These are phyloP conservation scores for Drosophila diplacantha DNA, from an alignment of 2,888 invertebrate species.

Conservation along the genomic window DNA sequence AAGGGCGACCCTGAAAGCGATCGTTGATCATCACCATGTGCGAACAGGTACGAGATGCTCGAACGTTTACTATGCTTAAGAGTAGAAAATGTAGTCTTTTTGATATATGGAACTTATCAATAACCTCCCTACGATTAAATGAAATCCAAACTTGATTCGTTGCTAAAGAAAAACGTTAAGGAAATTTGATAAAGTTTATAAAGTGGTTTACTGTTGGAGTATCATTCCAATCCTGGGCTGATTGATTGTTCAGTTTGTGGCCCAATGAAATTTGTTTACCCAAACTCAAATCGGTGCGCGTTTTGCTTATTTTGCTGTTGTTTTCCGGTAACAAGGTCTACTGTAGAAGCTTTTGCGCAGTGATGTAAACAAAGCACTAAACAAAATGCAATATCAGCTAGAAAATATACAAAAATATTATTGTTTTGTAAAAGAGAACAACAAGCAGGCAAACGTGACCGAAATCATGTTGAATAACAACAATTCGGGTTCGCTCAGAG, in stretches of 20 bases:
- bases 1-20: conserved; percentile 23
- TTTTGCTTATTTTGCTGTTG: conserved; percentile 2
- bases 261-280: conserved; percentile 9
- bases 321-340: conserved; percentile 24
- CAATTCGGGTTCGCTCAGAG: conserved; percentile 10
- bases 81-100: conserved; percentile 6
- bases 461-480: conserved; percentile 41
- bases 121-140: conserved; percentile 9
- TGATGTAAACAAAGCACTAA: conserved; percentile 48
- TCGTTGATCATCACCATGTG: conserved; percentile 35
- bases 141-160: neutral
- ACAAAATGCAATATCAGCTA: conserved; percentile 4
- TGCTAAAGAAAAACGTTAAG: neutral
- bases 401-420: conserved; percentile 15
- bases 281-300: conserved; percentile 17
- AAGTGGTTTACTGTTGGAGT: neutral
- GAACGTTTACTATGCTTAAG: conserved; percentile 8
- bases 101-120: conserved; percentile 9
- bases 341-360: conserved; percentile 1
- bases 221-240: neutral
- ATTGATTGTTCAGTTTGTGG: conserved; percentile 6
- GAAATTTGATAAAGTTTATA: too few species aligned
- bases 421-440: conserved; percentile 32
- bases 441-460: conserved; percentile 44
- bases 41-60: conserved; percentile 46